phyloP scores from a whole-genome alignment of 2,113 vertebrate species.

The Platichthys stellatus region DNA sequence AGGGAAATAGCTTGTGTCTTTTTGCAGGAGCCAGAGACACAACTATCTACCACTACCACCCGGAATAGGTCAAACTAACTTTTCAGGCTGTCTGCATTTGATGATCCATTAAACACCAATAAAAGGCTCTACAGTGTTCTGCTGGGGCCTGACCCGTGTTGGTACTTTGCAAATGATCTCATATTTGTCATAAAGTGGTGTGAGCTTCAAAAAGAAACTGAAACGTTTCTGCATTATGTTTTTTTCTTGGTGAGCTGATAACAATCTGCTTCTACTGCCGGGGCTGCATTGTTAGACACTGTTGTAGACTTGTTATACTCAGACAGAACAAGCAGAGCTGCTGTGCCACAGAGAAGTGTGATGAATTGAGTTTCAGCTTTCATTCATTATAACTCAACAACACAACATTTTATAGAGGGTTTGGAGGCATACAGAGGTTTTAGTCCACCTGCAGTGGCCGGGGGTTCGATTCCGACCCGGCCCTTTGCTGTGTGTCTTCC shows the following conservation, averaged over 20 bases:
- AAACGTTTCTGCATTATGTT: neutral
- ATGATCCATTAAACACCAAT: neutral
- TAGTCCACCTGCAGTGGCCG: too few species aligned
- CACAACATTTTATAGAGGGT: neutral
- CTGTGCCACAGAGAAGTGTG: neutral
- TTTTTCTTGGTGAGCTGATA: neutral
- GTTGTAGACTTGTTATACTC: neutral
- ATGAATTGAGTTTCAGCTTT: neutral
- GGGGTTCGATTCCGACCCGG: too few species aligned
- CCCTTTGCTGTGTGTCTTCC: too few species aligned
- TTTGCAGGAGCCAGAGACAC: constrained; percentile 12
- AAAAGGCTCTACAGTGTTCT: neutral
- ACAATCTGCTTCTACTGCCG: constrained; percentile 1
- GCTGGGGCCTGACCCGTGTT: neutral
- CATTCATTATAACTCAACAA: constrained; percentile 18
- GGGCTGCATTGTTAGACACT: constrained; percentile 1
- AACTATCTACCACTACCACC: neutral
- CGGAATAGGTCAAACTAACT: constrained; percentile 18
- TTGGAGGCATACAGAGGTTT: too few species aligned
- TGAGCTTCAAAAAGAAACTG: neutral
- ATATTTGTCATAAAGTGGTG: constrained; percentile 7
- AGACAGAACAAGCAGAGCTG: constrained; percentile 9
- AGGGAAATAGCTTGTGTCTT: constrained; percentile 33
- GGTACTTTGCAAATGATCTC: neutral
- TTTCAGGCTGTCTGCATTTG: neutral